A percentile compares a stretch with the other conserved stretches of the same genome.
phyloP scores from a whole-genome alignment of 2,113 vertebrate species.

The Myxocyprinus asiaticus region DNA sequence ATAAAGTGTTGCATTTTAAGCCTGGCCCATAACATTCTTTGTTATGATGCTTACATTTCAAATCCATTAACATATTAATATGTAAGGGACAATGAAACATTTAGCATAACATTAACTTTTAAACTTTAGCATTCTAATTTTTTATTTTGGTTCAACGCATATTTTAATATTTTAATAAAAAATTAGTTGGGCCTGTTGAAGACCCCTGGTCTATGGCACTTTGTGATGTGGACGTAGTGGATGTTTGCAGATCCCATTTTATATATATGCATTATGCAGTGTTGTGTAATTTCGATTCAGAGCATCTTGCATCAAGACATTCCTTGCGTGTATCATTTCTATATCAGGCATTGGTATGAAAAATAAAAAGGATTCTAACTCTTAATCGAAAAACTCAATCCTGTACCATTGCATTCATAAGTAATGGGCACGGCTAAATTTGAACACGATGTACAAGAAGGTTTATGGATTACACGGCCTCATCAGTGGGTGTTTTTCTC shows the following conservation, averaged over 20 bases:
- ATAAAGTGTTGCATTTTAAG: too few relatives aligned
- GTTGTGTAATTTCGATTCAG: not conserved
- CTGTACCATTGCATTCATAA: not conserved
- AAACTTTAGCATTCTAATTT: too few relatives aligned
- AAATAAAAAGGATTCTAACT: conserved; percentile 31
- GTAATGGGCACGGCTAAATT: conserved; percentile 12
- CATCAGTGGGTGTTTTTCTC: conserved; percentile 29
- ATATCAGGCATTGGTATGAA: not conserved
- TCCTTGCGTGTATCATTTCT: not conserved
- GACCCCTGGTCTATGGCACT: not conserved
- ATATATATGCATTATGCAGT: too few relatives aligned
- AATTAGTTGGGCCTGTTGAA: too few relatives aligned
- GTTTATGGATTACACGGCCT: conserved; percentile 20
- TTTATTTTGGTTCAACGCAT: too few relatives aligned
- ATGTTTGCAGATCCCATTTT: not conserved
- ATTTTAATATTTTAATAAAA: too few relatives aligned
- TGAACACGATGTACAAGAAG: conserved; percentile 5
- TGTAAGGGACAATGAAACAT: too few relatives aligned
- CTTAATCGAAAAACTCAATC: conserved; percentile 12
- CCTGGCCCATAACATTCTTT: too few relatives aligned
- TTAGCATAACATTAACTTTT: too few relatives aligned
- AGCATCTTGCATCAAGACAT: not conserved
- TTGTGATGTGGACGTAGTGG: not conserved
- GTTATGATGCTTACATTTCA: too few relatives aligned
- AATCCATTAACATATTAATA: too few relatives aligned